Evolutionary conservation across 2,113 vertebrate species (phyloP), one percentile per base, ranked within the genome.

Genomic region (Hyperopisus bebe): DNA sequence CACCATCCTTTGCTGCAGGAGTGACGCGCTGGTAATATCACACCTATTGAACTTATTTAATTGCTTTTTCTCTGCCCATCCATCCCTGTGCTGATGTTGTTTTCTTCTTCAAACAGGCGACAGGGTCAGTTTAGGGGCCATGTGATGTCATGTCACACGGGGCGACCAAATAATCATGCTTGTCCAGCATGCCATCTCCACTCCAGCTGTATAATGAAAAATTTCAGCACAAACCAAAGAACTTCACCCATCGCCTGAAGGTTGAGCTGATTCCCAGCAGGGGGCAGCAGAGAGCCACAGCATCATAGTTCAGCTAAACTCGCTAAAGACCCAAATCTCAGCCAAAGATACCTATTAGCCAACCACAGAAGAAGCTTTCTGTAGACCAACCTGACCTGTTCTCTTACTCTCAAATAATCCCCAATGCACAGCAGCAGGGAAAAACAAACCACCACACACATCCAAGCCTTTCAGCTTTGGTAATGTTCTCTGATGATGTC

Each of bases 41-140:
- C 74, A 42, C 74, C 35, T 80, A 80, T 80, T 80, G 74, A 80
- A 80, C 74, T 80, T 80, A 80, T 39, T 80, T 80, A 42, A 80
- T 80, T 80, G 74, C 35, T 42, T 80, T 80, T 80, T 80, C 35
- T 42, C 74, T 39, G 31, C 39, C 9, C 44, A 84, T 84, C 24
- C 42, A 46, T 46, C 82, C 82, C 44, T 13, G 42, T 47, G 74
- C 15, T 84, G 42, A 47, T 21, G 82, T 47, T 84, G 82, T 84
- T 84, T 84, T 46, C 82, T 47, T 84, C 19, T 84, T 44, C 82
- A 44, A 44, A 42, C 44, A 84, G 19, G 21, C 3, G 44, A 47
- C 24, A 47, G 82, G 44, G 44, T 84, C 82, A 84, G 21, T 11
- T 84, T 84, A 46, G 9, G 44, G 44, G 24, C 82, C 44, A 24